Conservation (phyloP, 2,888 invertebrate genomes). For the Eupithecia abbreviata region DNA sequence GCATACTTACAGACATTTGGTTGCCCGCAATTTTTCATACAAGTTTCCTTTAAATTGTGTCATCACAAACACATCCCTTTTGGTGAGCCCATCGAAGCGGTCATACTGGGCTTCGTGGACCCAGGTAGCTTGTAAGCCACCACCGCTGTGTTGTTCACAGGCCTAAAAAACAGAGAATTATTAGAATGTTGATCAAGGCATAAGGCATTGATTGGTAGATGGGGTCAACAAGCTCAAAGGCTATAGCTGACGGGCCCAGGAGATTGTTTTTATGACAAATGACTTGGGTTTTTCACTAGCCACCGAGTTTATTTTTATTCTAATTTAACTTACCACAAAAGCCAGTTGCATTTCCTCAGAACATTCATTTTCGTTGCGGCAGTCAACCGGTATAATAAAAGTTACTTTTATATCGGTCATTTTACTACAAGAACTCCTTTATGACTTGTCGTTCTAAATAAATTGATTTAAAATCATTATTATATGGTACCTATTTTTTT, state of each 20-base stretch:
- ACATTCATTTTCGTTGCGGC: conserved; percentile 79
- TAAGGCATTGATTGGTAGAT: background rate
- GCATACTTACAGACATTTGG: conserved; percentile 87
- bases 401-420: conserved; percentile 74
- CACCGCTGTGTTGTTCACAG: conserved; percentile 82
- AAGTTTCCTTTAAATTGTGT: conserved; percentile 89
- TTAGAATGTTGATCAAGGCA: background rate
- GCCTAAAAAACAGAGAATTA: conserved; percentile 64
- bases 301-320: background rate
- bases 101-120: conserved; percentile 85
- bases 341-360: conserved; percentile 85
- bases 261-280: background rate
- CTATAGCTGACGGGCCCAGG: background rate
- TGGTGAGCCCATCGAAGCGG: conserved; percentile 83
- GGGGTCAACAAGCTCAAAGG: background rate
- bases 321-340: conserved; percentile 77
- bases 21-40: conserved; percentile 86
- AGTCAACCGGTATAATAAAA: conserved; percentile 82
- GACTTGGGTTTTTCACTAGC: background rate
- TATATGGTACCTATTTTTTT: background rate
- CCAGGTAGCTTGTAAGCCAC: conserved; percentile 86
- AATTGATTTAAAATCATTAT: background rate
- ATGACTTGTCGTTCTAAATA: background rate
- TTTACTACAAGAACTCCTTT: conserved; percentile 29
- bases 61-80: conserved; percentile 90